Evolutionary conservation across 2,888 invertebrate genomes (phyloP), one percentile per base, ranked within the genome.

Genomic region (Melieria picta): DNA sequence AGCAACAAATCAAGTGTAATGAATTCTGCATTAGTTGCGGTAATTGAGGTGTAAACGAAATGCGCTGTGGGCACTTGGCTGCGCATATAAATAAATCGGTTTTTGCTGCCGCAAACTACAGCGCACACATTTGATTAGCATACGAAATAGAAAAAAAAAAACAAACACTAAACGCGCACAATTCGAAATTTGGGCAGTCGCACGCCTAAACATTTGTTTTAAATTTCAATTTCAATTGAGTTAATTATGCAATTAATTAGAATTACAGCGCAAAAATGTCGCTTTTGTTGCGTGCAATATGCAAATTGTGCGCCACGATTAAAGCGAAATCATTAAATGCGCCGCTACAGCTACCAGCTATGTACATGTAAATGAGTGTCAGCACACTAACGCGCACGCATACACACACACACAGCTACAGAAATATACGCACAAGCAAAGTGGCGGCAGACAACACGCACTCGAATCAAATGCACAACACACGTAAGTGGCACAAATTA

Each of bases 281-380:
- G 6, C 11, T 7, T 52, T n/a, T 30, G 30, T 30, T 30, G 30
- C 30, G 30, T 30, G 30, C 30, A 30, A 30, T 30, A 30, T 30
- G 30, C 30, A 30, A 30, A 30, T 30, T 30, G 30, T 30, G 30
- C 30, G 52, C 52, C 11, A 6, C 13, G 13, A 52, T 52, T 52
- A 52, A 52, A 52, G 11, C n/a, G 7, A 52, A 55, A 43, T 7
- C 56, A 13, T 11, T 42, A 45, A 10, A 65, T n/a, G 55, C n/a
- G n/a, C 43, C 13, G 16, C 52, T 16, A 52, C 57, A 30, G 47
- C n/a, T 47, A 30, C 9, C 30, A 48, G 48, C 57, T 48, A 57
- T 66, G 10, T 10, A 52, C 46, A 47, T 66, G 30, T 58, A 47
- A 58, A 66, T 56, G 30, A n/a, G 50, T 46, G 30, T 46, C 58